Evolutionary conservation across 2,797 vertebrate species (phyloP).

Genomic region (Chiloscyllium punctatum): DNA sequence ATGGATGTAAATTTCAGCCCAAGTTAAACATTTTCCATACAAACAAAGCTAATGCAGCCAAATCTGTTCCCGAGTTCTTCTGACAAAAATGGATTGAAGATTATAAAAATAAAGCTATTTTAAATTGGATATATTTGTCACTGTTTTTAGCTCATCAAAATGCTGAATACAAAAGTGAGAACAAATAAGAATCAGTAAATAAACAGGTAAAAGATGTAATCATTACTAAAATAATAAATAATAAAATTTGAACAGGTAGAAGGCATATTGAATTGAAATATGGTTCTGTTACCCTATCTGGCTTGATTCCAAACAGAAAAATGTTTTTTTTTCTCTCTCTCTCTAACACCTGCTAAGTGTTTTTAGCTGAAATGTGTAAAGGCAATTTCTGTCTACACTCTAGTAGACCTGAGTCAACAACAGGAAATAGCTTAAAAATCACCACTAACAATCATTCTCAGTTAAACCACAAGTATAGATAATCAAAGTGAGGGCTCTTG

Average conservation of each 20-base stretch:
- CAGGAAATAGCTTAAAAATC: not conserved
- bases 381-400: not conserved
- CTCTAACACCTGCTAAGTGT: not conserved
- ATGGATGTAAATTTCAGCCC: too few relatives aligned
- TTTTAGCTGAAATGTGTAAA: not conserved
- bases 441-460: not conserved
- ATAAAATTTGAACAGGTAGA: not conserved
- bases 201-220: not conserved
- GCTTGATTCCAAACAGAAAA: not conserved
- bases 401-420: not conserved
- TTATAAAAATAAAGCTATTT: not conserved
- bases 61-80: not conserved
- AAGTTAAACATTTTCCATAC: too few relatives aligned
- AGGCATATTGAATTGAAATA: not conserved
- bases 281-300: not conserved
- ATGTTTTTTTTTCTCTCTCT: not conserved
- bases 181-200: not conserved
- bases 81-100: not conserved
- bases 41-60: too few relatives aligned
- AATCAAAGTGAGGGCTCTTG: not conserved
- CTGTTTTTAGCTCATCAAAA: not conserved
- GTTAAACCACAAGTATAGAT: not conserved
- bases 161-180: not conserved
- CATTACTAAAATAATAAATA: not conserved
- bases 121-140: not conserved